Percentiles rank a stretch among this genome's conserved stretches.
Evolutionary conservation across 35 echinoderm and acorn worm species (phyloP).

Genomic region (Hemicentrotus pulcherrimus): DNA sequence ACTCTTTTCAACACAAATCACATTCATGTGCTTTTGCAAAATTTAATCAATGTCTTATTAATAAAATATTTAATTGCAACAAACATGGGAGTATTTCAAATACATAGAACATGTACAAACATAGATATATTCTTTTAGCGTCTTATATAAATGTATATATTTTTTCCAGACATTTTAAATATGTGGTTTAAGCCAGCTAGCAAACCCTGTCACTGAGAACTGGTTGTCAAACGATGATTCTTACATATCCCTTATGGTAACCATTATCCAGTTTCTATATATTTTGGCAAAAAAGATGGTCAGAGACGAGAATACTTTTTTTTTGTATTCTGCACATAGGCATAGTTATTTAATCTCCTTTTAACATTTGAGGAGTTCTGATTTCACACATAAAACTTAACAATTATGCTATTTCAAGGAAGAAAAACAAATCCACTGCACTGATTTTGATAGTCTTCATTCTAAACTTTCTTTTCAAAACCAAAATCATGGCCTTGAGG

Average conservation of each 20-base stretch:
- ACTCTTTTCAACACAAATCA: background rate
- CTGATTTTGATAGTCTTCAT: background rate
- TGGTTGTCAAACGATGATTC: background rate
- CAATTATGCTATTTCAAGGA: background rate
- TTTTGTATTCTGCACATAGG: background rate
- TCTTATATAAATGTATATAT: background rate
- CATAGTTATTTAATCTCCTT: background rate
- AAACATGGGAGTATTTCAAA: slow-evolving; percentile 32
- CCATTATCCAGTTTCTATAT: background rate
- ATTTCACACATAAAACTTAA: background rate
- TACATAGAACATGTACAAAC: slow-evolving; percentile 25
- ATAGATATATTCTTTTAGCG: background rate
- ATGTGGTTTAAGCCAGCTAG: slow-evolving; percentile 37
- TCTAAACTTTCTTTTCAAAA: background rate
- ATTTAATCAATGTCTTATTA: slow-evolving; percentile 28
- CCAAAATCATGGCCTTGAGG: background rate
- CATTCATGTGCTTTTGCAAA: background rate
- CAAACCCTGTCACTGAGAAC: slow-evolving; percentile 55
- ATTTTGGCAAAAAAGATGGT: background rate
- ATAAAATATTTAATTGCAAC: slow-evolving; percentile 33
- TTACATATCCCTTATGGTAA: background rate
- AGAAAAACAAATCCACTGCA: background rate
- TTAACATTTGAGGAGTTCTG: background rate
- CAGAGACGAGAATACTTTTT: background rate
- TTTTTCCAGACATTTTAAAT: background rate